A percentile compares a stretch with the other conserved stretches of the same genome.
Conservation (phyloP, 2,888 invertebrate species). For the Acronicta psi region DNA sequence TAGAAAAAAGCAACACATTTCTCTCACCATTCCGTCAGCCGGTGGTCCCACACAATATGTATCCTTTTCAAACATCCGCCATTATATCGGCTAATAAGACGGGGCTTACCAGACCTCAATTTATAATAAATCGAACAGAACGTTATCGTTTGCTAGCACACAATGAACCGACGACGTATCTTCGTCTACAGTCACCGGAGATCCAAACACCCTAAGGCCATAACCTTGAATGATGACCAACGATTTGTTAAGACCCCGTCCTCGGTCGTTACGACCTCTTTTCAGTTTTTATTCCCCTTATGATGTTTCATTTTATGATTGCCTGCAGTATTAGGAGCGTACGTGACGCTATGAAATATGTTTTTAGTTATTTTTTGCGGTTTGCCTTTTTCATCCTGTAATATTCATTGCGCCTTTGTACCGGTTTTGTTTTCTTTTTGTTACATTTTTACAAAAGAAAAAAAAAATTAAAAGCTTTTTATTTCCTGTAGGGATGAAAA, state of each 20-base stretch:
- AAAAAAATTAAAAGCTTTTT: too few relatives aligned
- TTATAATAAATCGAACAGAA: constrained; percentile 82
- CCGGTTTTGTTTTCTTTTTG: constrained; percentile 5
- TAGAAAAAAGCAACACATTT: constrained; percentile 34
- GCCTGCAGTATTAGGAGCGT: constrained; percentile 76
- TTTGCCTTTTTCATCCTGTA: constrained; percentile 27
- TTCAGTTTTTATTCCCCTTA: constrained; percentile 86
- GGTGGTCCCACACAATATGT: constrained; percentile 61
- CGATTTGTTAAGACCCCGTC: constrained; percentile 85
- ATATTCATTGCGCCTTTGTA: constrained; percentile 22
- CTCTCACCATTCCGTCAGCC: constrained; percentile 20
- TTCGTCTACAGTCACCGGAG: constrained; percentile 69
- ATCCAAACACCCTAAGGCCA: constrained; percentile 74
- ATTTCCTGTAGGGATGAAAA: too few relatives aligned
- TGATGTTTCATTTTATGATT: constrained; percentile 87
- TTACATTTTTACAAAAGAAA: not conserved
- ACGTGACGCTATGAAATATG: constrained; percentile 76
- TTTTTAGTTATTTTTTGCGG: constrained; percentile 53
- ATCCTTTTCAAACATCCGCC: constrained; percentile 67
- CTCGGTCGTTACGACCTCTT: constrained; percentile 82
- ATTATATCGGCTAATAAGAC: constrained; percentile 75
- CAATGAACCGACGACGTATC: constrained; percentile 84
- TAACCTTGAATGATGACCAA: constrained; percentile 86
- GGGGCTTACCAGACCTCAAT: constrained; percentile 72
- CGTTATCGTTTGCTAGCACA: constrained; percentile 76